Base-by-base conservation (phyloP, 1,140 invertebrate genomes). In the Centruroides sculpturatus region DNA sequence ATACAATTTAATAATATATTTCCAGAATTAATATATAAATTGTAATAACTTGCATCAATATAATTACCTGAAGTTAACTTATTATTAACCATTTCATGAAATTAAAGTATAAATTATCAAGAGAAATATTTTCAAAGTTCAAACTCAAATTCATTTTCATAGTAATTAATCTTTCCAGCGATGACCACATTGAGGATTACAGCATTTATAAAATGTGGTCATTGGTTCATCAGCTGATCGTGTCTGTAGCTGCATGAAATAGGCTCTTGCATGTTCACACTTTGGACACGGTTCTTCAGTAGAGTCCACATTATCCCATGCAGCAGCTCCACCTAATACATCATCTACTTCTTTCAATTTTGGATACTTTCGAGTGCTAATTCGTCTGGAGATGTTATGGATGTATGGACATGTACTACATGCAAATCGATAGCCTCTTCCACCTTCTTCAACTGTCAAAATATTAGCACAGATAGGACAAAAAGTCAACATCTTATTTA, bases 181-280 rank as follows among this genome's bases (percentile, higher is more conserved):
- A 73, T 97, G 85, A 55, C 83, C 84, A 80, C 96, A 99, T 66
- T 84, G 76, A 69, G 83, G 81, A 74, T 87, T 90, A 70, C 91
- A 93, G 73, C 96, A 99, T 72, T 90, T 87, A 71, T 98, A 99
- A 72, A 99, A 98, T 23, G 87, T 96, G 34, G 96, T 99, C 93
- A 97, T 98, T 0, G 95, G 94, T 75, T 99, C 96, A 79, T 99
- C 95, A 57, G 96, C 96, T 50, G 92, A 97, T 55, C 96, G 77
- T 0, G 92, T 99, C 77, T 99, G 96, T 62, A 98, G 83, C 77
- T 99, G 93, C 85, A 95, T 90, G 67, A 98, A 98, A 74, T 86
- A 98, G 4, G 95, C 95, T 70, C 84, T 78, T 3, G 81, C 78
- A 72, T 96, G 84, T n/a, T 80, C 77, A 76, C 95, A 98, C 71